Base-by-base conservation (phyloP, 2,888 invertebrate genomes). In the Caenorhabditis afra region DNA sequence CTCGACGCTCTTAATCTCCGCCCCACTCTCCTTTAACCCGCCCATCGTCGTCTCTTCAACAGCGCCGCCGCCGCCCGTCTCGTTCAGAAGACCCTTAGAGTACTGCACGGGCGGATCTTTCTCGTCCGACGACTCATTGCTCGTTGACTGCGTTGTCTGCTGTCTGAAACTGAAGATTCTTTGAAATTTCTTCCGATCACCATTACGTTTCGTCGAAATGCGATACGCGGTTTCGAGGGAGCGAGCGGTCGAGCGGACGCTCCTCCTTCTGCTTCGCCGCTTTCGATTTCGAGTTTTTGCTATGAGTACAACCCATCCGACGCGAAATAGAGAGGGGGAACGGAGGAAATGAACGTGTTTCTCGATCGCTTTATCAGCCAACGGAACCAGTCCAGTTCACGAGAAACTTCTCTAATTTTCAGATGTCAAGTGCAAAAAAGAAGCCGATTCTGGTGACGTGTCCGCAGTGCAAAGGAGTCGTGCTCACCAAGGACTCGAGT, bases 261-360 rank as follows among this genome's bases (percentile, higher is more conserved):
- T 66, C 65, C 8, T 22, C 50, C 50, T 55, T 55, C 41, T 44
- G 11, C 16, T 29, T 37, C 2, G 44, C 52, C 57, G 67, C 16
- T 39, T 64, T 73, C 14, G 79, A 74, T 57, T 79, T 79, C 44
- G 70, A 50, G 66, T 79, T 79, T 75, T 70, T 79, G 62, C 79
- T 79, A 59, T 79, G 75, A 64, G 75, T 79, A 75, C 79, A 79
- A 18, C 79, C 79, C 79, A 79, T 79, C 3, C 29, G 29, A 29
- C 29, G 29, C 7, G 29, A 29, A 29, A 29, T 29, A 29, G 4
- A 29, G 29, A 29, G 7, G 7, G 29, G 4, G 4, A 29, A 29
- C 29, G 29, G 29, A 29, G 29, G 41, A 53, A 29, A 50, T 39
- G 20, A 55, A 55, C 23, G 35, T 53, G 12, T 35, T 35, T 16